Conservation (phyloP, 2,113 vertebrate genomes). For the Salvelinus sp. region DNA sequence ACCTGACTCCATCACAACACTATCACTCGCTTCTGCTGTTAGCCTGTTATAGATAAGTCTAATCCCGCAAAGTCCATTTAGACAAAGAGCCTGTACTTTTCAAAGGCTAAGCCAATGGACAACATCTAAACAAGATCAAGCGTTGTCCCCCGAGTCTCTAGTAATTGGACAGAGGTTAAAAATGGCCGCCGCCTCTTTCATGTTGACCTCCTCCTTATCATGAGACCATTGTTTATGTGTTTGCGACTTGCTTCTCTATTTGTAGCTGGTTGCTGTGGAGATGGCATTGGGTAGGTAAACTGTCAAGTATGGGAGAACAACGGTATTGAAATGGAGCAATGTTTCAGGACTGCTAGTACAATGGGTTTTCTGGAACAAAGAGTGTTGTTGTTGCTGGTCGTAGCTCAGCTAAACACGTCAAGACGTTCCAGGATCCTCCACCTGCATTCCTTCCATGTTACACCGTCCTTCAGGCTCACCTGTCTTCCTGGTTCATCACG, state of each 20-base stretch:
- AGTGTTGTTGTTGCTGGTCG: too few relatives aligned
- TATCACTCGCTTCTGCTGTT: constrained; percentile 42
- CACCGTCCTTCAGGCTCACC: constrained; percentile 35
- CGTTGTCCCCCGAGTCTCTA: constrained; percentile 36
- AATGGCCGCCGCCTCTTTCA: constrained; percentile 26
- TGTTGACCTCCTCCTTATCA: background rate
- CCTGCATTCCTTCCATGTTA: constrained; percentile 40
- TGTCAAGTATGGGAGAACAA: too few relatives aligned
- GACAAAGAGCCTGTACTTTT: constrained; percentile 44
- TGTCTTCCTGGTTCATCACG: constrained; percentile 23
- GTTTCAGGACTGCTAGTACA: too few relatives aligned
- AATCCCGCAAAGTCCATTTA: constrained; percentile 50
- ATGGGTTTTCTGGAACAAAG: too few relatives aligned
- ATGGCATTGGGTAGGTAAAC: too few relatives aligned
- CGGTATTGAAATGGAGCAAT: too few relatives aligned
- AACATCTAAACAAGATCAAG: constrained; percentile 57
- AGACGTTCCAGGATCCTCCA: background rate
- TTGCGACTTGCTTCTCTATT: background rate
- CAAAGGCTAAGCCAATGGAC: constrained; percentile 21
- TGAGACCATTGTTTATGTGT: background rate
- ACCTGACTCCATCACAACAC: constrained; percentile 20
- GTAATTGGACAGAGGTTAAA: constrained; percentile 42
- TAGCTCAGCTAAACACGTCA: too few relatives aligned
- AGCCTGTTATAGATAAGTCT: constrained; percentile 44
- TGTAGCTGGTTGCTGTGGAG: constrained; percentile 21